Base-by-base conservation (phyloP, 2,113 vertebrate species). In the Seriola rivoliana region DNA sequence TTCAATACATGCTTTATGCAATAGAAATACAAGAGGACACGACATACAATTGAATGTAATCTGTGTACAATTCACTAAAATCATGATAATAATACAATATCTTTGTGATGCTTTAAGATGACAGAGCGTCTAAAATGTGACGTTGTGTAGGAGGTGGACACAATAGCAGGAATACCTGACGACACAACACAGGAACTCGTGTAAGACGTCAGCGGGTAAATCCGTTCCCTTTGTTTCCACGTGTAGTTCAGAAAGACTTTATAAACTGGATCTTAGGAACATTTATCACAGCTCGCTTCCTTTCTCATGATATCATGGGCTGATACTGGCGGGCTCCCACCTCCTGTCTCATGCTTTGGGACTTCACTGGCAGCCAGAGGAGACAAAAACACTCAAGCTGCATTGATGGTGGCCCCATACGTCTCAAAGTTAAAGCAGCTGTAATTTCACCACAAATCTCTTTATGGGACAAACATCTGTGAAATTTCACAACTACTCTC, bases 301-400 rank as follows among this genome's bases (percentile, higher is more conserved):
- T 91, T 93, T 93, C 92, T 87, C 88, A 89, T 92, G 82, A 93
- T 88, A 81, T 93, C 86, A 92, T 85, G 78, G 78, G 80, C 84
- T 88, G 71, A 89, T 81, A 60, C 90, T 91, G 87, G 87, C 77
- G 4, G 29, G 36, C 38, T 75, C 78, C 81, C 77, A 71, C 71
- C 79, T 85, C 44, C 80, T 79, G 65, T 82, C 77, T 88, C 72
- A 66, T 67, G 85, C 68, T 73, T 38, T 72, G 84, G 70, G 90
- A 91, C 75, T 58, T 85, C 54, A 71, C 71, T 85, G 86, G 81
- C 75, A 82, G 54, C 29, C 40, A 46, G 75, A 80, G 85, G 72
- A 76, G 75, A 79, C 75, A 32, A 72, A 69, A 73, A 73, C 75
- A 29, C 70, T 85, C 42, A 50, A 34, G 54, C 78, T 83, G 81